Percentiles rank a stretch among this genome's conserved stretches.
These are phyloP conservation scores for Drosophila phalerata DNA, from an alignment of 2,888 invertebrate species.

Conservation along the genomic window DNA sequence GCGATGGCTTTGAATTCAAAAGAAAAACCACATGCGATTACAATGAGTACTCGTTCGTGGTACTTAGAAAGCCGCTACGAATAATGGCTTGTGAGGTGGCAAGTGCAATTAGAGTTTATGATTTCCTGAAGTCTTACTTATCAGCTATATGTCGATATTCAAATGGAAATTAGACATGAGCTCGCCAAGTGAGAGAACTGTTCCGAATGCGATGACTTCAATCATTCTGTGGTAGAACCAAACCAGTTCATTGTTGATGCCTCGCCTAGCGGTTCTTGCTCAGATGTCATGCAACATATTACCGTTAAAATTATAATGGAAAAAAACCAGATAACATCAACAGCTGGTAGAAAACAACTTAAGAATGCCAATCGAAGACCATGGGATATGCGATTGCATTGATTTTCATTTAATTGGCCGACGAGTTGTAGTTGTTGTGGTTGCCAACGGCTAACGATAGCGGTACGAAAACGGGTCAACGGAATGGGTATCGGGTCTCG, in stretches of 20 bases:
- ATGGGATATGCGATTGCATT: constrained; percentile 58
- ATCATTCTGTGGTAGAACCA: constrained; percentile 18
- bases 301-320: constrained; percentile 78
- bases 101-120: constrained; percentile 42
- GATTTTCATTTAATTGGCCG: constrained; percentile 73
- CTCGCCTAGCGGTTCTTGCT: constrained; percentile 61
- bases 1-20: constrained; percentile 6
- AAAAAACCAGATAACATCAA: constrained; percentile 32
- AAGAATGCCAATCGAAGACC: constrained; percentile 60
- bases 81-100: constrained; percentile 35
- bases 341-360: constrained; percentile 10
- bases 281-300: constrained; percentile 69
- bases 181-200: constrained; percentile 12
- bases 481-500: constrained; percentile 11
- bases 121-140: constrained; percentile 46
- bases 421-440: constrained; percentile 24
- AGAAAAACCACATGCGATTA: constrained; percentile 10
- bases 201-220: constrained; percentile 18
- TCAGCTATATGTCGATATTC: constrained; percentile 37
- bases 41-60: neutral
- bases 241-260: constrained; percentile 59
- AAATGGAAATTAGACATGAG: constrained; percentile 52
- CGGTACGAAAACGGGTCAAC: constrained; percentile 59
- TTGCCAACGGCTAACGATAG: constrained; percentile 3
- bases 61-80: constrained; percentile 56